These are phyloP conservation scores for Scaeva pyrastri DNA, from an alignment of 2,888 invertebrate genomes.

Conservation along the genomic window DNA sequence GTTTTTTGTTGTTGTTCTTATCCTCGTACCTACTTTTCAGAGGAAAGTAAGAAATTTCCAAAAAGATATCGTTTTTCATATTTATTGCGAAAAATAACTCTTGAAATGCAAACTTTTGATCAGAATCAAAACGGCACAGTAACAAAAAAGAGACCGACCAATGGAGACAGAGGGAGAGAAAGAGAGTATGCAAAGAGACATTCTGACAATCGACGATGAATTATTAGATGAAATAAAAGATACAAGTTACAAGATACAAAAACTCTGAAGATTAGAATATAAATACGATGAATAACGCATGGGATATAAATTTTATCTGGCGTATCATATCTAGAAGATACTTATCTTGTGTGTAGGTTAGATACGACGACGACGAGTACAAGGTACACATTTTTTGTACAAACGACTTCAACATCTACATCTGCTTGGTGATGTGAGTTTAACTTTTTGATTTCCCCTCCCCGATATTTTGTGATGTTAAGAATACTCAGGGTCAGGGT, in stretches of 20 bases:
- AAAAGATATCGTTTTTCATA: constrained; percentile 55
- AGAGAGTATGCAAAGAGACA: constrained; percentile 10
- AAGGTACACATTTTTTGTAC: background rate
- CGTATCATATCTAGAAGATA: background rate
- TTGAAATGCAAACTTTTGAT: constrained; percentile 44
- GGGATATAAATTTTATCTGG: constrained; percentile 39
- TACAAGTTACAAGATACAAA: background rate
- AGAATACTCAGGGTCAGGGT: background rate
- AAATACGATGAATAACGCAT: constrained; percentile 33
- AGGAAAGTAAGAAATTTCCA: background rate
- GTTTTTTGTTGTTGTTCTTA: constrained; percentile 14
- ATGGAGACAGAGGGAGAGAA: too few species aligned
- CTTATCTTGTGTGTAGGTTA: too few species aligned
- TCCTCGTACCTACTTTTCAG: background rate
- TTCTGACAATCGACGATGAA: constrained; percentile 42
- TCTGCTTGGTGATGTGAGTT: background rate
- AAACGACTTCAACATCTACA: background rate
- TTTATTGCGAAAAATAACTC: constrained; percentile 54
- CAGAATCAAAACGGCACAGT: background rate
- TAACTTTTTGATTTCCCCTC: constrained; percentile 12
- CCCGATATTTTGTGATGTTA: too few species aligned
- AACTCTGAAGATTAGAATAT: constrained; percentile 1
- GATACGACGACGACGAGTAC: too few species aligned
- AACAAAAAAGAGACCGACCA: too few species aligned
- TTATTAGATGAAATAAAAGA: constrained; percentile 52